These are phyloP conservation scores for Phallusia fumigata DNA, from an alignment of 23 tunicate genomes.

Conservation along the genomic window DNA sequence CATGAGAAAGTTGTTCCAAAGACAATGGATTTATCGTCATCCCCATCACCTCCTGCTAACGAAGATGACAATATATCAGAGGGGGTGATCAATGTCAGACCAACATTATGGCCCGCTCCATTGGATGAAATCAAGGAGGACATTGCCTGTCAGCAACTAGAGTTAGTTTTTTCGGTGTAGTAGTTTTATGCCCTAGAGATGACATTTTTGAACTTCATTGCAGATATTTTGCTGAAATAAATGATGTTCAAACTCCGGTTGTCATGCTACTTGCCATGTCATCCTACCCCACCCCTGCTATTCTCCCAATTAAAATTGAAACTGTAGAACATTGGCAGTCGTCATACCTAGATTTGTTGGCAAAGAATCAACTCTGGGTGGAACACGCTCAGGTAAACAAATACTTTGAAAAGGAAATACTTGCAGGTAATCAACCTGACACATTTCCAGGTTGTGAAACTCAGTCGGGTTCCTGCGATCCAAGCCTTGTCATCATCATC, in stretches of 20 bases:
- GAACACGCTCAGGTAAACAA: constrained; percentile 13
- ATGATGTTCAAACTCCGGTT: constrained; percentile 61
- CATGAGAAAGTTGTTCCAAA: constrained; percentile 8
- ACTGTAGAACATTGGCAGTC: constrained; percentile 4
- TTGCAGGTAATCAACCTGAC: background rate
- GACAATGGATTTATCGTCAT: constrained; percentile 17
- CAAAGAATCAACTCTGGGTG: constrained; percentile 15
- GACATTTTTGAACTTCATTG: too few species aligned
- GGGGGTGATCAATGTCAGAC: constrained; percentile 25
- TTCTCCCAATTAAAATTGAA: background rate
- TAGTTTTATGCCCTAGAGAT: too few species aligned
- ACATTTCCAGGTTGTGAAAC: constrained; percentile 32
- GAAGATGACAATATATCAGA: background rate
- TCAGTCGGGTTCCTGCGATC: constrained; percentile 45
- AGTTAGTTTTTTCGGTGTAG: constrained; percentile 1
- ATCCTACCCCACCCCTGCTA: constrained; percentile 21
- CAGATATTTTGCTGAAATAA: constrained; percentile 46
- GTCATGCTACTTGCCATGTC: constrained; percentile 39
- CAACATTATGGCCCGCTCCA: constrained; percentile 54
- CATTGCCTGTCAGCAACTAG: constrained; percentile 24
- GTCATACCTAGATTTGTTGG: constrained; percentile 18
- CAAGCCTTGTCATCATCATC: constrained; percentile 61
- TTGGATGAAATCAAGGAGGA: constrained; percentile 28
- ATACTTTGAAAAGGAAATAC: too few species aligned
- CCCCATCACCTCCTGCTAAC: constrained; percentile 27